Base-by-base conservation (phyloP, 2,888 invertebrate species). In the Lacanobia oleracea region DNA sequence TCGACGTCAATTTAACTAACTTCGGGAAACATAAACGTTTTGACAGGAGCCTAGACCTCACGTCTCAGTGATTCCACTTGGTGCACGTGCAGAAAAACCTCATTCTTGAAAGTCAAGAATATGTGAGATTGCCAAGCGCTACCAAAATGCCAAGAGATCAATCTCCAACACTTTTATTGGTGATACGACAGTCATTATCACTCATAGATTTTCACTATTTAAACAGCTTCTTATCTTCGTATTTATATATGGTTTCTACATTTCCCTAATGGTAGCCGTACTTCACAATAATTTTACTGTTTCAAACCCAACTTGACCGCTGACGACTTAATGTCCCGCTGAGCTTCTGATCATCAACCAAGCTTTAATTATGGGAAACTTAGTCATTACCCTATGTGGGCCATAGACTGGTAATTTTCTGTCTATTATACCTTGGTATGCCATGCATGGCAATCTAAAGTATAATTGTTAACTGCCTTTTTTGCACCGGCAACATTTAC, bases 341-440 rank as follows among this genome's bases (percentile, higher is more conserved):
- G 77, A 16, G 79, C 77, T 79, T 65, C 79, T 79, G 79, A 64
- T 79, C 80, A 79, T 80, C 80, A 69, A 61, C 51, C 37, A 16
- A 50, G 33, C 69, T 71, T 67, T 79, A 72, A 79, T 79, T 76
- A 79, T 79, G 80, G 65, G 79, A 79, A 79, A 50, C 80, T 76
- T 62, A 23, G 67, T 67, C 67, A 79, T 79, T 80, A 79, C 21
- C 0, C 21, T 48, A 67, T 61, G 60, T 67, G 51, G 72, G 71
- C 53, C 72, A 72, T 61, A 54, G 57, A 56, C 40, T 27, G 21
- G 51, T 76, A 72, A 80, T 79, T 51, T 76, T 63, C 60, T 56
- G 80, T 67, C 27, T 37, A 76, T 80, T 80, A 75, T 75, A 75
- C 21, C n/a, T 50, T 56, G 40, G 45, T 71, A 75, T 53, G 75